Evolutionary conservation across 2,113 vertebrate genomes (phyloP).

Genomic region (Phasianus colchicus): DNA sequence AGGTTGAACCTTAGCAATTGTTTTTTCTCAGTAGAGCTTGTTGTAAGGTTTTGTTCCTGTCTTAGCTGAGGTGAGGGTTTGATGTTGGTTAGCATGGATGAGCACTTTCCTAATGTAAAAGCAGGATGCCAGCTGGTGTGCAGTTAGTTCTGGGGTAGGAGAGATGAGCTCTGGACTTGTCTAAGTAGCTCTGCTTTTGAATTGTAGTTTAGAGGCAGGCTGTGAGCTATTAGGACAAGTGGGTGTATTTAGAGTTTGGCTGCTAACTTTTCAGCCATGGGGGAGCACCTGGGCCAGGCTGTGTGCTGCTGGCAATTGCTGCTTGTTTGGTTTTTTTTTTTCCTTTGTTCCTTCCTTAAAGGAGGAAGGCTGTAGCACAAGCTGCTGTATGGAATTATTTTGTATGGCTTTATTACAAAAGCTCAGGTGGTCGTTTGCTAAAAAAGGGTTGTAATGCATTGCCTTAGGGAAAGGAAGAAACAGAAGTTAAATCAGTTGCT

Average conservation of each 20-base stretch:
- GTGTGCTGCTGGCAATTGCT: neutral
- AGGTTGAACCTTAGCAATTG: neutral
- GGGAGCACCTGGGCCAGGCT: neutral
- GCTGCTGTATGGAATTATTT: neutral
- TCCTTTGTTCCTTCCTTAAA: neutral
- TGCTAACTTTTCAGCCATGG: neutral
- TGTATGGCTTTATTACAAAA: neutral
- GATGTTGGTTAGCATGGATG: no score
- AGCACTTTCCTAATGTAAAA: no score
- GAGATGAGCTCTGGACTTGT: neutral
- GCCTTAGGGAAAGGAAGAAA: neutral
- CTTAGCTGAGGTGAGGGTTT: neutral
- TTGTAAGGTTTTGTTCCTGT: neutral
- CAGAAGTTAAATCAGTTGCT: neutral
- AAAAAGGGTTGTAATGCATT: neutral
- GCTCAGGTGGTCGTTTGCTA: neutral
- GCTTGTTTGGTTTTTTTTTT: no score
- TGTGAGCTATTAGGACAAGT: neutral
- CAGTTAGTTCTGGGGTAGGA: neutral
- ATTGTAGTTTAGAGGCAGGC: neutral
- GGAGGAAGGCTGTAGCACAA: neutral
- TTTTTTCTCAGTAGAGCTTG: neutral
- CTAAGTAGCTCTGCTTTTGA: neutral
- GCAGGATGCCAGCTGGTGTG: neutral
- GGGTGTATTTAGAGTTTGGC: neutral